Conservation (phyloP, 2,113 vertebrate genomes). For the Centropus unirufus region DNA sequence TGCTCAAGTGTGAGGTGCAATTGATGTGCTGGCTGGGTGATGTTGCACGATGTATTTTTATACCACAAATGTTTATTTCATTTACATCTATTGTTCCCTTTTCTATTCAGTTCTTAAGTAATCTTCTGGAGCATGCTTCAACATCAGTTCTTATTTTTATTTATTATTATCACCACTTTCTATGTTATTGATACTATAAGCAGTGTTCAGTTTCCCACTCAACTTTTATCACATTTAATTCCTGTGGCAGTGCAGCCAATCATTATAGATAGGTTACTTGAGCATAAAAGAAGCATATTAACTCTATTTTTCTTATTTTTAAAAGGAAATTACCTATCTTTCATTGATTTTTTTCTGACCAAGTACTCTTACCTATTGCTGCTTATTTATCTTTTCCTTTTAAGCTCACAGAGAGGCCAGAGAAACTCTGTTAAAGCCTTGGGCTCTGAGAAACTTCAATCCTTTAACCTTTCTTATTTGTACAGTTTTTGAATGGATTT, state of each 20-base stretch:
- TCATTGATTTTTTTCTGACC: background rate
- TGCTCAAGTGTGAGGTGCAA: background rate
- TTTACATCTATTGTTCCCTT: background rate
- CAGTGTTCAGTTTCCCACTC: background rate
- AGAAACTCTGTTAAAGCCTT: background rate
- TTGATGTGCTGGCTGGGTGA: background rate
- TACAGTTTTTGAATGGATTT: background rate
- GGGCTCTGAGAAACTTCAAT: background rate
- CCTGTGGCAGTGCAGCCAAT: background rate
- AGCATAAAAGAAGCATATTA: background rate
- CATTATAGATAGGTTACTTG: background rate
- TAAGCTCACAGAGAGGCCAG: background rate
- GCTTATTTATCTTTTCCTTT: background rate
- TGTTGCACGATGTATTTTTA: background rate
- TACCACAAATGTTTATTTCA: background rate
- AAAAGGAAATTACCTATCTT: background rate
- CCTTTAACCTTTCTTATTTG: constrained; percentile 8
- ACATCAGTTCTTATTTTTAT: background rate
- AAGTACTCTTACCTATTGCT: background rate
- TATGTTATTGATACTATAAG: background rate
- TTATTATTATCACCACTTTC: background rate
- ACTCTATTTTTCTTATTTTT: background rate
- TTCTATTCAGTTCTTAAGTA: background rate
- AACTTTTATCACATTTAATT: background rate
- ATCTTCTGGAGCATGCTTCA: background rate